These are phyloP conservation scores for Malachius bipustulatus DNA, from an alignment of 2,888 invertebrate genomes.

Conservation along the genomic window DNA sequence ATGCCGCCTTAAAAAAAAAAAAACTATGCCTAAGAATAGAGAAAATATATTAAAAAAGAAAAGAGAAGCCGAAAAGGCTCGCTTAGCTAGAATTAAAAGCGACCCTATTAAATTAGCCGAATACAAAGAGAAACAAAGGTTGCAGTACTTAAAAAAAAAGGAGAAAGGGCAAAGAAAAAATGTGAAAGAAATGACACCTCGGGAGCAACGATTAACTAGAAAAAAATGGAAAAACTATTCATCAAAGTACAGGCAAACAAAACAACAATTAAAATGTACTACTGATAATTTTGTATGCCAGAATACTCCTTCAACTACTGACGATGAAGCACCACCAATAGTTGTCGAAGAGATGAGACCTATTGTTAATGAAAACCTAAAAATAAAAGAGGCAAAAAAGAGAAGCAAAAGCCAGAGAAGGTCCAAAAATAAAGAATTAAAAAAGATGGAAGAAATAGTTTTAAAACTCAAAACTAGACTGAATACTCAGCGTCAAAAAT, in stretches of 20 bases:
- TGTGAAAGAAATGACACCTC: conserved; percentile 11
- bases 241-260: conserved; percentile 11
- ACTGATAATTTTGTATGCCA: conserved; percentile 11
- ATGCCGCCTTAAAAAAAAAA: conserved; percentile 2
- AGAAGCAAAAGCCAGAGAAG: conserved; percentile 8
- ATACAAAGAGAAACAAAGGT: conserved; percentile 5
- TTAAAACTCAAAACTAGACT: not conserved
- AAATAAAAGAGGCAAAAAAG: no score
- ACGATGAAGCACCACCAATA: conserved; percentile 10
- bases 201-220: conserved; percentile 11
- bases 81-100: conserved; percentile 1
- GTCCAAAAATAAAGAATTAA: conserved; percentile 6
- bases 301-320: conserved; percentile 10
- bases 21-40: no score
- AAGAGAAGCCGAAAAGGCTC: not conserved
- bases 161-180: conserved; percentile 7
- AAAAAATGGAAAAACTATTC: conserved; percentile 12
- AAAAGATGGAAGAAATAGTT: conserved; percentile 5
- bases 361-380: no score
- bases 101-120: conserved; percentile 6
- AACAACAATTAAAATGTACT: conserved; percentile 10
- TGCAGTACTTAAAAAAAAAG: conserved; percentile 5
- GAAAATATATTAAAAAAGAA: not conserved
- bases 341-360: conserved; percentile 4
- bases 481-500: conserved; percentile 4